phyloP scores from a whole-genome alignment of 2,113 vertebrate genomes.

The Neolamprologus falcicula region DNA sequence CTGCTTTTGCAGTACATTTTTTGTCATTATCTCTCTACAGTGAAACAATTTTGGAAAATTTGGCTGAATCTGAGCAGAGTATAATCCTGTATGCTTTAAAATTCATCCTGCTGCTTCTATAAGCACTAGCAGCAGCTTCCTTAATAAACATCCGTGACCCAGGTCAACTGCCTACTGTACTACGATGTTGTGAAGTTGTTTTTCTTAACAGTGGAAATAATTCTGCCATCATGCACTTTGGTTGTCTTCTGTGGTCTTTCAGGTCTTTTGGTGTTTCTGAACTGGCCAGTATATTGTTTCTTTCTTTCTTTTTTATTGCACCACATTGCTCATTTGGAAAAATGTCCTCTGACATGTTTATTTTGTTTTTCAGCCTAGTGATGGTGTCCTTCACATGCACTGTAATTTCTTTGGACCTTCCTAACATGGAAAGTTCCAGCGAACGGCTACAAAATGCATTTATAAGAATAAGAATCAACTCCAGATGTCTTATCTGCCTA shows the following conservation, averaged over 20 bases:
- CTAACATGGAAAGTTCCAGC: fast-evolving
- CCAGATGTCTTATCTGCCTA: neutral
- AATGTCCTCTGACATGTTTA: neutral
- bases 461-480: neutral
- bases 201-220: neutral
- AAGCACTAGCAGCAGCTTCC: neutral
- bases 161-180: neutral
- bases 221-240: neutral
- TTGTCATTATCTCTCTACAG: neutral
- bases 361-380: neutral
- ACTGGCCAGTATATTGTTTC: neutral
- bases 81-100: neutral
- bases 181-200: neutral
- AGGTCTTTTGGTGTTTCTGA: neutral
- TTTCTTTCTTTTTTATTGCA: neutral
- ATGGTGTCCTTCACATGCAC: neutral
- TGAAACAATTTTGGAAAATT: neutral
- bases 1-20: neutral
- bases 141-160: fast-evolving
- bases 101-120: neutral
- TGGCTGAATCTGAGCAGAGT: neutral
- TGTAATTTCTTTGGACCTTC: neutral
- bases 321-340: neutral
- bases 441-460: neutral
- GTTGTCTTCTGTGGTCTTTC: neutral